Evolutionary conservation across 2,113 vertebrate genomes (phyloP).

Genomic region (Equus quagga): DNA sequence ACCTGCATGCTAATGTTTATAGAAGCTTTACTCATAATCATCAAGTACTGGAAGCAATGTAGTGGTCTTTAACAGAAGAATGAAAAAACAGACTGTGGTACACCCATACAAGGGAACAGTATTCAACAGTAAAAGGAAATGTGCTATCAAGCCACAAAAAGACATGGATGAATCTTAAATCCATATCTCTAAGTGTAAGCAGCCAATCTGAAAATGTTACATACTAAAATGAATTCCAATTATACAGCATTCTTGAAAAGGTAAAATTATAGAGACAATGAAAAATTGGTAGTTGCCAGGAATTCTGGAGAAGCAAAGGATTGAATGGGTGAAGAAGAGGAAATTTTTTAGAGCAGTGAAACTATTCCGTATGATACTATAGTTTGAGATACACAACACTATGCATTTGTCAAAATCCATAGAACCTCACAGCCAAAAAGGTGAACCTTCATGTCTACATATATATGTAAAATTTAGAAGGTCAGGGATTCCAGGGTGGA

Average conservation of each 20-base stretch:
- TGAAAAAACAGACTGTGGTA: neutral
- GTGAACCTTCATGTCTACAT: neutral
- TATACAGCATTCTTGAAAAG: neutral
- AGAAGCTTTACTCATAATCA: neutral
- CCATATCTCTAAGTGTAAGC: neutral
- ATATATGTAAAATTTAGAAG: neutral
- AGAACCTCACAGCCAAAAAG: neutral
- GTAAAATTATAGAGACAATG: neutral
- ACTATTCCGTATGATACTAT: too few relatives aligned
- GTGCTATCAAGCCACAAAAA: neutral
- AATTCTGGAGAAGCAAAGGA: neutral
- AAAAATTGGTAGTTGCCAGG: neutral
- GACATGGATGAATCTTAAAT: neutral
- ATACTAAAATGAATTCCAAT: neutral
- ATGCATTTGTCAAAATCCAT: neutral
- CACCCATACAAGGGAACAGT: neutral
- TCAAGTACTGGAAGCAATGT: neutral
- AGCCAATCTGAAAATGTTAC: neutral
- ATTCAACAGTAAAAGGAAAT: neutral
- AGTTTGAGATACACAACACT: neutral
- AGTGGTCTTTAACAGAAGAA: neutral
- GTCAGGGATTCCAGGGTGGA: neutral
- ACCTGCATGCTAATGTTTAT: neutral
- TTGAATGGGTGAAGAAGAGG: neutral
- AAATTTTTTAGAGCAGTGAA: neutral